Evolutionary conservation across 2,797 vertebrate genomes (phyloP), one percentile per base, ranked within the genome.

Genomic region (Selene dorsalis): DNA sequence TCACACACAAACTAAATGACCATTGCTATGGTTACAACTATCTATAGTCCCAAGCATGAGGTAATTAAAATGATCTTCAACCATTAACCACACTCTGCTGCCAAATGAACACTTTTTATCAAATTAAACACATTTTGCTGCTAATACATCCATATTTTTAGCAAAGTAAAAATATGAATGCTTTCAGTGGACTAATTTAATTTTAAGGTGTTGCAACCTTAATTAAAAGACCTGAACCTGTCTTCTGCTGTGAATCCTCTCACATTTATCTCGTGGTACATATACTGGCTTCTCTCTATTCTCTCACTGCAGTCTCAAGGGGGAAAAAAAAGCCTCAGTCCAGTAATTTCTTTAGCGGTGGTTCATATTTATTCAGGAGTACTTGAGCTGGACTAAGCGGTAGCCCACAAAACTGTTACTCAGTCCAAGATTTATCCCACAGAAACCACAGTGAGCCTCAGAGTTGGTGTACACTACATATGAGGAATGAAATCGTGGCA

Each of bases 391-490:
- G 32, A 79, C 50, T 79, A 26, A 52, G 43, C 13, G 59, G 11
- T 16, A 24, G 26, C 22, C 32, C 11, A 75, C 59, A 65, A 78
- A 81, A 78, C 28, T 38, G 52, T 64, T 61, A 48, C 26, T 67
- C 22, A 43, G 73, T 66, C 13, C 57, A 79, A 32, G 41, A 80
- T 82, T 55, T 20, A 59, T 73, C 53, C 52, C 55, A 43, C 59
- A 82, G 58, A 64, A 77, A 57, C 71, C 41, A 61, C 68, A 57
- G 57, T n/a, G 22, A 32, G 64, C 57, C 47, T 82, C 41, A 61
- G 48, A 63, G 69, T 58, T 69, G 59, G 32, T 35, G 20, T 56
- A 39, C 58, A 61, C 61, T 48, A 10, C 35, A 56, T 47, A 64
- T 10, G 30, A 58, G 70, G 53, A 80, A 66, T 61, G 3, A 79